phyloP scores from a whole-genome alignment of 2,797 vertebrate genomes.

The Periophthalmus magnuspinnatus region DNA sequence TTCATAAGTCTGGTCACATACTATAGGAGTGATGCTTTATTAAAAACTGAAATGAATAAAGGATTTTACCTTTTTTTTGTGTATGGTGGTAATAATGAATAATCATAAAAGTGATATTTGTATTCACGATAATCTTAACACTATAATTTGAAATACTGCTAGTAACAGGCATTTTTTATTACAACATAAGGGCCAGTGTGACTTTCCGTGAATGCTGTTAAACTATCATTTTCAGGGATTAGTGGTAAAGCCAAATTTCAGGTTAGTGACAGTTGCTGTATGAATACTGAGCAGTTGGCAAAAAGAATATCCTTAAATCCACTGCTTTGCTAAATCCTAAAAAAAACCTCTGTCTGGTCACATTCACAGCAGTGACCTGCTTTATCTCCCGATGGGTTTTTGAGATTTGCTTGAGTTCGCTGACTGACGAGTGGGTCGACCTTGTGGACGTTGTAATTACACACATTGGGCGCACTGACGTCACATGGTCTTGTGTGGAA shows the following conservation, averaged over 20 bases:
- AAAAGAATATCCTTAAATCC: slow-evolving; percentile 43
- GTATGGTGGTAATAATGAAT: no score
- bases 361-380: slow-evolving; percentile 26
- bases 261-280: slow-evolving; percentile 48
- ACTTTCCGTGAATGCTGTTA: slow-evolving; percentile 71
- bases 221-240: slow-evolving; percentile 78
- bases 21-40: no score
- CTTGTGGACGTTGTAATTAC: slow-evolving; percentile 74
- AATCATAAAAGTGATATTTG: no score
- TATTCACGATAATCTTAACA: no score
- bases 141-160: not conserved
- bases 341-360: slow-evolving; percentile 34
- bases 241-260: slow-evolving; percentile 64
- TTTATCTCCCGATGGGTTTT: slow-evolving; percentile 38
- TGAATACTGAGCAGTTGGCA: slow-evolving; percentile 52
- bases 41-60: no score
- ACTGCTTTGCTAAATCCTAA: slow-evolving; percentile 30
- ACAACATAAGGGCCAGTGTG: slow-evolving; percentile 48
- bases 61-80: no score
- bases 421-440: slow-evolving; percentile 48
- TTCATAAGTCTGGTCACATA: no score
- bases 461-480: slow-evolving; percentile 71
- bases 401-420: slow-evolving; percentile 33
- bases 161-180: slow-evolving; percentile 30
- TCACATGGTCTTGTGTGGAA: slow-evolving; percentile 71